Base-by-base conservation (phyloP, 2,797 vertebrate species). In the Rhynchotus rufescens region DNA sequence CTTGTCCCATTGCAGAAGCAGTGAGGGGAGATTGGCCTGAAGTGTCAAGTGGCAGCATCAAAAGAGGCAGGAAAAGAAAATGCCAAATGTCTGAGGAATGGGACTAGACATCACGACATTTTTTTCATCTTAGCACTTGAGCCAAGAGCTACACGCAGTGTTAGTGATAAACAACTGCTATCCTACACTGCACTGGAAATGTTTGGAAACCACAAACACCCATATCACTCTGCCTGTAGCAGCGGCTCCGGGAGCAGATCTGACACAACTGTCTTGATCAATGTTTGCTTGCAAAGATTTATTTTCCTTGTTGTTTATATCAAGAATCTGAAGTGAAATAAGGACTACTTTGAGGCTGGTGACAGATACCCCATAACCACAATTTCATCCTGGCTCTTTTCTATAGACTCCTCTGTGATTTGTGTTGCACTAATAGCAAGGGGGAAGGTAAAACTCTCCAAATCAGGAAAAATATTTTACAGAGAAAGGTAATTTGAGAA, bases 381-480 rank as follows among this genome's bases (percentile, higher is more conserved):
- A 59, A 86, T 91, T 94, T 88, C 64, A 84, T 62, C 21, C 28
- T 23, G 42, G 57, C 59, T 93, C 77, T 62, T 61, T 87, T 93
- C 67, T 65, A 56, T 52, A 66, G 45, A 67, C 65, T 67, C 12
- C 15, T 69, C 75, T 67, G 83, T 95, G 89, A 89, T 96, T 92
- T 94, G 93, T 83, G 81, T 77, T 81, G 54, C 3, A 4, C 95
- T 96, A 90, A 93, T 69, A 83, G n/a, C 69, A 81, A 93, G 69
- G 23, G 57, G 54, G 81, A 95, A 80, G 59, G 80, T 84, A 92
- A 94, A 95, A 92, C 66, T 54, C 64, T 90, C 86, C 86, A 77
- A 94, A 92, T 95, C 89, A 93, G 92, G 87, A 82, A 84, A 95
- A 95, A 94, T 86, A 86, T 95, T 97, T 94, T 86, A 95, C 80